These are phyloP conservation scores for Campoplex nolae DNA, from an alignment of 2,888 invertebrate genomes.

Conservation along the genomic window DNA sequence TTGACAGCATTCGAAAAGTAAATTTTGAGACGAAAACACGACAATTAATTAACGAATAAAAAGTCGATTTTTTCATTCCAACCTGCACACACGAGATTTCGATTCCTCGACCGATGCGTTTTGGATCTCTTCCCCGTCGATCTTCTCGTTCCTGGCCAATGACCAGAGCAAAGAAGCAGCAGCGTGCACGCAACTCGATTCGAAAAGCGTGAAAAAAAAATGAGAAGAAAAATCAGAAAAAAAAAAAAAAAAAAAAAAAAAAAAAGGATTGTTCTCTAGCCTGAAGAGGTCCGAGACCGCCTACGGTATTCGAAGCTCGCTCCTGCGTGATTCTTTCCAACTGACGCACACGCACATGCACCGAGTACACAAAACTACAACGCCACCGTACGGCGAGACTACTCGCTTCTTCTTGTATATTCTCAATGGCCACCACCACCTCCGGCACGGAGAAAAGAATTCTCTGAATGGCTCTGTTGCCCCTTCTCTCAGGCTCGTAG, in stretches of 20 bases:
- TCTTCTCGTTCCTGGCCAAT: neutral
- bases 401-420: slow-evolving; percentile 38
- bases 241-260: neutral
- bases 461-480: slow-evolving; percentile 35
- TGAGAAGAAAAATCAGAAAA: no score
- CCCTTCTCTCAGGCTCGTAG: slow-evolving; percentile 39
- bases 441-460: slow-evolving; percentile 38
- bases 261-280: slow-evolving; percentile 28
- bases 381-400: slow-evolving; percentile 32
- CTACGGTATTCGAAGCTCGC: slow-evolving; percentile 33
- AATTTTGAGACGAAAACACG: no score
- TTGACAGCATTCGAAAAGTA: neutral
- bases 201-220: neutral
- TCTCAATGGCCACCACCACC: slow-evolving; percentile 66
- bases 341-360: neutral
- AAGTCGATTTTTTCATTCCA: neutral
- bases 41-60: no score
- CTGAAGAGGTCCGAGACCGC: slow-evolving; percentile 14
- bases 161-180: neutral
- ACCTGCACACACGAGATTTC: neutral
- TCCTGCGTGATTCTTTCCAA: neutral
- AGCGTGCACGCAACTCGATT: neutral
- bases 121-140: neutral
- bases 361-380: slow-evolving; percentile 9
- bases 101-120: no score